These are phyloP conservation scores for Eptesicus fuscus DNA, from an alignment of 2,113 vertebrate species.

Conservation along the genomic window DNA sequence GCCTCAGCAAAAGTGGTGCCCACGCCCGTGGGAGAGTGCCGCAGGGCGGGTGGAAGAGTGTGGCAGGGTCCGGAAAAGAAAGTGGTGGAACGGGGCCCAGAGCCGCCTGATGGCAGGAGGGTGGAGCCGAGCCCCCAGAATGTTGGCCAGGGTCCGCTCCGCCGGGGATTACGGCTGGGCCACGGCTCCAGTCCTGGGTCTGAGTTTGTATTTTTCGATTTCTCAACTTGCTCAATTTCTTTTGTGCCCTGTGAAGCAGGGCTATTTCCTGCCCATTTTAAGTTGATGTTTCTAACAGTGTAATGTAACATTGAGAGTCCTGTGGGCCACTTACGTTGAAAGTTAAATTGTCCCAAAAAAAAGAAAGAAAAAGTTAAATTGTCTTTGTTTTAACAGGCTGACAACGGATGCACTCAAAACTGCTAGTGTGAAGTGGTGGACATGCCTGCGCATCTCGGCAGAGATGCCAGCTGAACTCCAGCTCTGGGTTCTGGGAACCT, in stretches of 20 bases:
- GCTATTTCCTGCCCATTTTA: neutral
- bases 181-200: fast-evolving
- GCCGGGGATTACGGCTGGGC: too few species aligned
- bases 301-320: neutral
- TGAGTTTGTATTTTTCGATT: neutral
- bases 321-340: neutral
- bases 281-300: neutral
- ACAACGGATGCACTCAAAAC: neutral
- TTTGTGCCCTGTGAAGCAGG: neutral
- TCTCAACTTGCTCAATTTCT: neutral
- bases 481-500: neutral
- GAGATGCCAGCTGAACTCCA: neutral
- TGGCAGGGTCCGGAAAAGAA: too few species aligned
- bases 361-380: too few species aligned
- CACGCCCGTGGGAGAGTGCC: too few species aligned
- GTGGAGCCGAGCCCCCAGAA: too few species aligned
- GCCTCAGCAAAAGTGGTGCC: too few species aligned
- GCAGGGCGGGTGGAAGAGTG: too few species aligned
- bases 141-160: too few species aligned
- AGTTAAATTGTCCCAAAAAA: neutral
- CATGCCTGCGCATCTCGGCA: too few species aligned
- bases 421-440: too few species aligned
- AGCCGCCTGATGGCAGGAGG: too few species aligned
- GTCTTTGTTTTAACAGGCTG: neutral
- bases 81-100: too few species aligned